A percentile compares a stretch with the other conserved stretches of the same genome.
Conservation (phyloP, 2,888 invertebrate species). For the Drosophila hamatofila region DNA sequence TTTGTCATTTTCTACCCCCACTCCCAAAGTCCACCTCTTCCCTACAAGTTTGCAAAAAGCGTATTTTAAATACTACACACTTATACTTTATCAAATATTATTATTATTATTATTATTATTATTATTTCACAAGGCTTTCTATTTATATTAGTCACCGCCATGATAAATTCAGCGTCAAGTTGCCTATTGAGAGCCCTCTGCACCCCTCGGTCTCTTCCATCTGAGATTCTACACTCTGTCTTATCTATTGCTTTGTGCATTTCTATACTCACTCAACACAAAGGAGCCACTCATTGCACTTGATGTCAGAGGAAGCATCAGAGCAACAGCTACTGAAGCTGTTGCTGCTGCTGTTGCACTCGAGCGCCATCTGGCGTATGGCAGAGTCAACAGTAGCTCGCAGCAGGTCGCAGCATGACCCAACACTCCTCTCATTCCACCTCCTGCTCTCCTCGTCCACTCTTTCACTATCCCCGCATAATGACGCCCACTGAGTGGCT, state of each 20-base stretch:
- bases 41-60: no score
- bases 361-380: constrained; percentile 36
- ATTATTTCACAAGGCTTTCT: no score
- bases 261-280: constrained; percentile 19
- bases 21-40: no score
- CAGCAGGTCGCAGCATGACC: constrained; percentile 8
- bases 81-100: background rate
- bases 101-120: background rate
- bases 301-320: constrained; percentile 30
- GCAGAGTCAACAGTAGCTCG: constrained; percentile 5
- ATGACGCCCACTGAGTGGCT: constrained; percentile 63
- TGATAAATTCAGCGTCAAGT: constrained; percentile 1
- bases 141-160: background rate
- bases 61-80: no score
- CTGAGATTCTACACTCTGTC: background rate
- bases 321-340: constrained; percentile 24
- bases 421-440: no score
- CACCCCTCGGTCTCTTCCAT: background rate
- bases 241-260: constrained; percentile 40
- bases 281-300: constrained; percentile 43
- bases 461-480: constrained; percentile 24
- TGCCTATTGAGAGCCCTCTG: background rate
- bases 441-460: background rate
- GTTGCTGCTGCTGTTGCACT: constrained; percentile 14
- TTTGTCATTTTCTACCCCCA: no score